Evolutionary conservation across 64 coral and sea anemone genomes (phyloP), one percentile per base, ranked within the genome.

Genomic region (Stylophora pistillata): DNA sequence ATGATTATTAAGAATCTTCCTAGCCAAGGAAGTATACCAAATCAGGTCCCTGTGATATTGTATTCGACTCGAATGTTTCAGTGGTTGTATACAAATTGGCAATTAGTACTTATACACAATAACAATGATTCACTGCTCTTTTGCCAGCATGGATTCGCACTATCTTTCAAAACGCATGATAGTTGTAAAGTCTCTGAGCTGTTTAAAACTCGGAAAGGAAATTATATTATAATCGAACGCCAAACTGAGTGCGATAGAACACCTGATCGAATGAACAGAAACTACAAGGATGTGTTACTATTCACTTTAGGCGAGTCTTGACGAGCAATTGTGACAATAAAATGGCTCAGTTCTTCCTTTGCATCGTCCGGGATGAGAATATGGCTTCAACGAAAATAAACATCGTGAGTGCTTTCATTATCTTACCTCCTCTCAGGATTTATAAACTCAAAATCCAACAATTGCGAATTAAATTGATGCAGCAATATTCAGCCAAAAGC

Each of bases 81-180:
- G 20, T 53, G 32, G 30, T 70, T 84, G 80, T 70, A 25, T 84
- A 84, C 80, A 47, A 82, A n/a, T 82, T 37, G 20, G 21, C 80
- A 47, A 28, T 65, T 30, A 62, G 15, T 84, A 84, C 69, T 84
- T 28, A 47, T 82, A 52, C 80, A 69, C 34, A 18, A 68, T 52
- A 68, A 84, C 80, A 84, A 84, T 54, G 58, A 84, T 25, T 16
- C 13, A n/a, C 41, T 82, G 79, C 79, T 53, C 58, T 81, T 81
- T 63, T 81, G 27, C 57, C 33, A 28, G 58, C 78, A 81, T 16
- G 78, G n/a, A 54, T 53, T 84, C 62, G 11, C 23, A 52, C 9
- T 21, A 16, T 76, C 14, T 53, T n/a, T 53, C 66, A 69, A 13
- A 62, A 27, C 32, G 20, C 27, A 20, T 69, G 58, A 2, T 30